A percentile compares a stretch with the other conserved stretches of the same genome.
Evolutionary conservation across 2,113 vertebrate genomes (phyloP).

Genomic region (Eidolon helvum): DNA sequence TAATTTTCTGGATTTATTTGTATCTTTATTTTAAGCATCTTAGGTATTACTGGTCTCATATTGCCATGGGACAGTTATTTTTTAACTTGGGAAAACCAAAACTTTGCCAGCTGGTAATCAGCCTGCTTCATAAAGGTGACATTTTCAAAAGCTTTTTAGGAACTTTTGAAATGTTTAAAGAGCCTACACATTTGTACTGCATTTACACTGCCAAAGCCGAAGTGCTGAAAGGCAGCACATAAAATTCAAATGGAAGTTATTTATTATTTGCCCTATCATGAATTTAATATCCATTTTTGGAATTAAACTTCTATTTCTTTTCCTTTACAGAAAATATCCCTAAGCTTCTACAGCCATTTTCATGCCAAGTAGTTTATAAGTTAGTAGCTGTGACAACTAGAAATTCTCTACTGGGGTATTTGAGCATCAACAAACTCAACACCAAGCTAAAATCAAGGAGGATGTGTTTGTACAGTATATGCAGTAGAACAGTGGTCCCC

Average conservation of each 20-base stretch:
- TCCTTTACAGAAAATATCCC: background rate
- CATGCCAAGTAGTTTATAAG: background rate
- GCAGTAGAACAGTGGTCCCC: no score
- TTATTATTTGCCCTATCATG: background rate
- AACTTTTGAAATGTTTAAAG: background rate
- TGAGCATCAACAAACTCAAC: background rate
- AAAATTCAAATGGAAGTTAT: background rate
- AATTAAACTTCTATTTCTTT: background rate
- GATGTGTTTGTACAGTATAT: background rate
- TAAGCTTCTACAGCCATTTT: background rate
- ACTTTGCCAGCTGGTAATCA: background rate
- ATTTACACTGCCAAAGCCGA: background rate
- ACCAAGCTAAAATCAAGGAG: background rate
- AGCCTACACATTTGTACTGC: background rate
- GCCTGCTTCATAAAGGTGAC: background rate
- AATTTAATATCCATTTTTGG: background rate
- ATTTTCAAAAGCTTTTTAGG: background rate
- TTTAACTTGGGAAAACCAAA: conserved; percentile 3
- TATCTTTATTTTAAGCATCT: background rate
- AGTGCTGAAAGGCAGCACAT: background rate
- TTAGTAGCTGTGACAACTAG: background rate
- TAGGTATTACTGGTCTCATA: background rate
- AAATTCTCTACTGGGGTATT: background rate
- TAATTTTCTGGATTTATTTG: conserved; percentile 8
- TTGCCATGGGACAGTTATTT: background rate